Evolutionary conservation across 2,113 vertebrate genomes (phyloP).

Genomic region (Dromaius novaehollandiae): DNA sequence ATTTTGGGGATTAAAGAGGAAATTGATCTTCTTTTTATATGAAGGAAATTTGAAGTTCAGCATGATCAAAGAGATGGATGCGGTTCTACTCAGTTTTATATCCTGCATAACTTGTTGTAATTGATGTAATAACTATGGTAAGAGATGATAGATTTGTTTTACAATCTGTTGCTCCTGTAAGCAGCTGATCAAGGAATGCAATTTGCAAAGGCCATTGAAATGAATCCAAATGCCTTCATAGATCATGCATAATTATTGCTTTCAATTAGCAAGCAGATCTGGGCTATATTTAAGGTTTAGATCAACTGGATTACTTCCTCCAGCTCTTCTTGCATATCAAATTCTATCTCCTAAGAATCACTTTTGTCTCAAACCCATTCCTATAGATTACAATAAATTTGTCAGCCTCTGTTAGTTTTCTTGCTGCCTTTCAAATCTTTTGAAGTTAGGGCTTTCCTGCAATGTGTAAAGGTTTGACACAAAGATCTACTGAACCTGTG

Average conservation of each 20-base stretch:
- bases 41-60: not conserved
- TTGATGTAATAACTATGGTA: not conserved
- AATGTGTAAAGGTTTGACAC: not conserved
- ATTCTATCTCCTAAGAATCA: not conserved
- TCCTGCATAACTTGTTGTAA: not conserved
- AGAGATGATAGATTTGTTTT: conserved; percentile 2
- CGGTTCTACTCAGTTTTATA: not conserved
- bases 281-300: not conserved
- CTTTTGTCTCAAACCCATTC: not conserved
- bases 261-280: conserved; percentile 21
- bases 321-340: not conserved
- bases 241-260: conserved; percentile 13
- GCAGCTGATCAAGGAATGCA: not conserved
- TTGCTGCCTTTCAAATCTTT: not conserved
- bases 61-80: not conserved
- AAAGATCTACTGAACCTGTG: not conserved
- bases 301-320: not conserved
- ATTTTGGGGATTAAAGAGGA: not conserved
- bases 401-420: not conserved
- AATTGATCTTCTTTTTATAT: not conserved
- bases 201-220: conserved; percentile 58
- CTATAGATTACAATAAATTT: not conserved
- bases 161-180: conserved; percentile 1
- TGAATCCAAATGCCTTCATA: conserved; percentile 27
- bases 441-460: not conserved